These are phyloP conservation scores for Urosaurus nigricauda DNA, from an alignment of 2,797 vertebrate genomes.

Conservation along the genomic window DNA sequence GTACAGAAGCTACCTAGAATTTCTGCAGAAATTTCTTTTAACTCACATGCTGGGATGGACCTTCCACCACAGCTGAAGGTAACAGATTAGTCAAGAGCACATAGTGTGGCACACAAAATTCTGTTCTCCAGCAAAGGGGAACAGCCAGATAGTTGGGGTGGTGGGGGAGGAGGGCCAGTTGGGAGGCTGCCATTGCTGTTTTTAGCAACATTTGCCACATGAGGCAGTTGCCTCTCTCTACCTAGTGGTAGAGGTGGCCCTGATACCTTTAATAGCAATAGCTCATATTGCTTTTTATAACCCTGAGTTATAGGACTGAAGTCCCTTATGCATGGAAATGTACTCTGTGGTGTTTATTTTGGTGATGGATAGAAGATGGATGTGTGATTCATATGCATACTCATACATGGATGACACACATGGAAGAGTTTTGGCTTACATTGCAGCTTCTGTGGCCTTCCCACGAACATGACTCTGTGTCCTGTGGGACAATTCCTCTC, in stretches of 20 bases:
- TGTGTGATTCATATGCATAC: not conserved
- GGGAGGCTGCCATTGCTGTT: not conserved
- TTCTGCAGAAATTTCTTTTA: too few species aligned
- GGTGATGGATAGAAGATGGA: not conserved
- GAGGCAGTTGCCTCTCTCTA: not conserved
- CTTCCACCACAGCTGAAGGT: not conserved
- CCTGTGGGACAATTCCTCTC: slow-evolving; percentile 66
- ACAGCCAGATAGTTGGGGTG: not conserved
- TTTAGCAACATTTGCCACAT: not conserved
- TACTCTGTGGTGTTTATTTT: not conserved
- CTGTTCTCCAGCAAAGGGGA: not conserved
- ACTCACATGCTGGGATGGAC: too few species aligned
- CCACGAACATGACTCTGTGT: slow-evolving; percentile 77
- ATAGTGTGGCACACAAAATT: not conserved
- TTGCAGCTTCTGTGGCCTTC: slow-evolving; percentile 76
- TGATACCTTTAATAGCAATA: not conserved
- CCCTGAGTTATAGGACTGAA: not conserved
- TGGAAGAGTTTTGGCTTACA: slow-evolving; percentile 70
- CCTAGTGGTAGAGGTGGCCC: not conserved
- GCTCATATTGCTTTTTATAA: not conserved
- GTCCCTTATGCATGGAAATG: not conserved
- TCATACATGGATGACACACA: not conserved
- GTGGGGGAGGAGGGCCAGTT: not conserved
- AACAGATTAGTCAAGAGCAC: not conserved
- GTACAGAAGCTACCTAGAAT: too few species aligned